Evolutionary conservation across 1,140 invertebrate species (phyloP).

Genomic region (Watersipora subatra): DNA sequence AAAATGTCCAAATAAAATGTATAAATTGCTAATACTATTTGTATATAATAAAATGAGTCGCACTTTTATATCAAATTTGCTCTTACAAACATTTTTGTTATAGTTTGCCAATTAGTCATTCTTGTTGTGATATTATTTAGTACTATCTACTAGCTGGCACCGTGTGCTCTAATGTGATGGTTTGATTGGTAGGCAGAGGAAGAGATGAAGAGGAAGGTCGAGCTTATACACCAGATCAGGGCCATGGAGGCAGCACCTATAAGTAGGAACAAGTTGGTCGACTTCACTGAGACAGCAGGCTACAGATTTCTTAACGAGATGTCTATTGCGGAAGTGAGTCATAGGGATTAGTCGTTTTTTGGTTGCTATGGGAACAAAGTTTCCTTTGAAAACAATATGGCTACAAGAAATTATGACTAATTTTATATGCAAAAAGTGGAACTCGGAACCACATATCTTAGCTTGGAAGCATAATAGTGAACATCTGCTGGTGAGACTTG

Average conservation of each 20-base stretch:
- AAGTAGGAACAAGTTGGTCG: conserved; percentile 30
- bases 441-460: not conserved
- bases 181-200: conserved; percentile 29
- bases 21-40: too few relatives aligned
- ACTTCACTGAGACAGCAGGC: conserved; percentile 32
- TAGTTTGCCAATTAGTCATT: too few relatives aligned
- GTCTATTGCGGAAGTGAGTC: conserved; percentile 37
- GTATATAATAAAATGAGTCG: too few relatives aligned
- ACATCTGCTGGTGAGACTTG: not conserved
- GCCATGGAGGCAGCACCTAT: conserved; percentile 33
- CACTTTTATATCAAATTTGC: too few relatives aligned
- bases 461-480: not conserved
- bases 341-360: not conserved
- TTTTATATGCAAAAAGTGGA: not conserved
- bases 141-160: too few relatives aligned
- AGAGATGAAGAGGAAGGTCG: conserved; percentile 37
- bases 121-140: too few relatives aligned
- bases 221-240: conserved; percentile 38
- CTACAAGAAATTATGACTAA: not conserved
- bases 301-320: conserved; percentile 37
- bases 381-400: conserved; percentile 3
- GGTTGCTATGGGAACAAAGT: not conserved
- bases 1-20: too few relatives aligned
- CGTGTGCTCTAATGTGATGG: too few relatives aligned
- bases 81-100: too few relatives aligned